Evolutionary conservation across 2,888 invertebrate species (phyloP).

Genomic region (Ophonus ardosiacus): DNA sequence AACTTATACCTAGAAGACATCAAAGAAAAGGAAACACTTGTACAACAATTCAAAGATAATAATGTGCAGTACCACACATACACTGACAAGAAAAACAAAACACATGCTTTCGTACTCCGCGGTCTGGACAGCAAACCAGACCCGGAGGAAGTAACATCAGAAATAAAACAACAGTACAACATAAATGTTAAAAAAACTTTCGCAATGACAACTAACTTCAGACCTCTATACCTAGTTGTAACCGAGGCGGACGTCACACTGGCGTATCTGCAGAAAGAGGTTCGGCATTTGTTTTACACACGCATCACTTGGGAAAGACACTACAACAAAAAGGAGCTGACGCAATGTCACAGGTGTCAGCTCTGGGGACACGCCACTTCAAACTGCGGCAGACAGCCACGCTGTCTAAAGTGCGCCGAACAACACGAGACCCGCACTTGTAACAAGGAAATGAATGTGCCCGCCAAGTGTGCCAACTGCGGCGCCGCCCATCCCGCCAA

Average conservation of each 20-base stretch:
- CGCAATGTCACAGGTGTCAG: neutral
- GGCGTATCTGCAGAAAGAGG: neutral
- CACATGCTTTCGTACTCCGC: neutral
- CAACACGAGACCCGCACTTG: neutral
- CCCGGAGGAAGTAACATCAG: neutral
- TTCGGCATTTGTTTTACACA: neutral
- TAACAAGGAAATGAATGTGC: neutral
- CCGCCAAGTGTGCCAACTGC: constrained; percentile 20
- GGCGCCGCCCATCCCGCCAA: neutral
- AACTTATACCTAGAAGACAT: neutral
- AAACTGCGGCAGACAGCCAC: neutral
- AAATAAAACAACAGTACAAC: neutral
- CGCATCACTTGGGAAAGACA: neutral
- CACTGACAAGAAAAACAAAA: neutral
- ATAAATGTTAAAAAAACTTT: neutral
- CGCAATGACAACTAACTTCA: neutral
- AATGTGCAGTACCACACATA: neutral
- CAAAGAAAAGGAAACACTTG: neutral
- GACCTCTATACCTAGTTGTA: neutral
- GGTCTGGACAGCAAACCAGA: neutral
- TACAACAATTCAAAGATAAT: neutral
- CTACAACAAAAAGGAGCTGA: neutral
- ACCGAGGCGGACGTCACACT: neutral
- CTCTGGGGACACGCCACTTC: constrained; percentile 5
- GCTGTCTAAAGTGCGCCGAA: neutral